phyloP scores from a whole-genome alignment of 2,113 vertebrate genomes.

The Sapajus apella region DNA sequence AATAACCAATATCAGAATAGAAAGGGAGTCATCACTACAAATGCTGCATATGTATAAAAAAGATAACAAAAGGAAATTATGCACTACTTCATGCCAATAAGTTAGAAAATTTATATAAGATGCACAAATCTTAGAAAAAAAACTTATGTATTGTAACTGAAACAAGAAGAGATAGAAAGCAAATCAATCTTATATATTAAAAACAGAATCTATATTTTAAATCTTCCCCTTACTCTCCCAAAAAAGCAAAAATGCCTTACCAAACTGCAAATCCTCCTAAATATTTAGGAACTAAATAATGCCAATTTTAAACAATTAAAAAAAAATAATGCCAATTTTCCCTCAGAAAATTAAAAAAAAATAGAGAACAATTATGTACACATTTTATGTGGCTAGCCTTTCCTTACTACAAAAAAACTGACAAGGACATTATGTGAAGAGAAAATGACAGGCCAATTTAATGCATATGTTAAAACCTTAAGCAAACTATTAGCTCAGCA shows the following conservation, averaged over 20 bases:
- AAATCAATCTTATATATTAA: neutral
- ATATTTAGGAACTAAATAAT: neutral
- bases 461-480: neutral
- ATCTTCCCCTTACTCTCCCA: neutral
- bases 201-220: neutral
- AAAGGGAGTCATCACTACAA: neutral
- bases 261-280: neutral
- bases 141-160: neutral
- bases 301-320: neutral
- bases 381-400: neutral
- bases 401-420: neutral
- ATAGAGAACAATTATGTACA: neutral
- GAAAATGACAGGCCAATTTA: neutral
- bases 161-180: neutral
- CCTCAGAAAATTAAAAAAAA: neutral
- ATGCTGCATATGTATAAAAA: neutral
- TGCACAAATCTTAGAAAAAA: neutral
- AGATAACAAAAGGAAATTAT: neutral
- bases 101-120: neutral
- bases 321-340: neutral
- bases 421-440: neutral
- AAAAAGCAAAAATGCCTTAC: neutral
- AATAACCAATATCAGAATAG: neutral
- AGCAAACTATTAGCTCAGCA: neutral
- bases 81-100: neutral